Evolutionary conservation across 2,113 vertebrate genomes (phyloP).

Genomic region (Nothocercus nigrocapillus): DNA sequence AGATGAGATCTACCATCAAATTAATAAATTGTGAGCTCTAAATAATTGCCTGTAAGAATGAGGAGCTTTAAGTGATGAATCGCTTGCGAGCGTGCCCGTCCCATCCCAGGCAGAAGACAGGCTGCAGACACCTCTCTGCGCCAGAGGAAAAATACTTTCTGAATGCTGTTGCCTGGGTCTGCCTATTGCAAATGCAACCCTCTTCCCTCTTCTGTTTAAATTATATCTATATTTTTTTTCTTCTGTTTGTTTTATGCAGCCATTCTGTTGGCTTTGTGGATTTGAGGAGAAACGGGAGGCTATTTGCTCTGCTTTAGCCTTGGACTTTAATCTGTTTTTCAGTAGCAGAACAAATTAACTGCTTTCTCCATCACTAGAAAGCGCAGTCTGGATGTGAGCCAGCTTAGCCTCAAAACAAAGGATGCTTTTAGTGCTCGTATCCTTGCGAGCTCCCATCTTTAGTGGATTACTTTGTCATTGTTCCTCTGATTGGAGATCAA

Average conservation of each 20-base stretch:
- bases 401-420: constrained; percentile 28
- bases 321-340: constrained; percentile 56
- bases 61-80: not conserved
- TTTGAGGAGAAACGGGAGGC: constrained; percentile 31
- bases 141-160: not conserved
- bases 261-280: not conserved
- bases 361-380: constrained; percentile 19
- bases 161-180: not conserved
- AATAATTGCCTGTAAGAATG: constrained; percentile 44
- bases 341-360: constrained; percentile 64
- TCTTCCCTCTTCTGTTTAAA: constrained; percentile 23
- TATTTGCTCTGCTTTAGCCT: constrained; percentile 40
- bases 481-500: constrained; percentile 23
- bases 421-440: constrained; percentile 16
- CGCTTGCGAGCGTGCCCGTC: not conserved
- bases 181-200: constrained; percentile 3
- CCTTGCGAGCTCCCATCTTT: constrained; percentile 2
- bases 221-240: not conserved
- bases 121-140: not conserved
- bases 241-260: constrained; percentile 39
- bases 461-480: constrained; percentile 53
- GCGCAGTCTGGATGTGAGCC: constrained; percentile 30
- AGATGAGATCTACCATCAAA: constrained; percentile 10
- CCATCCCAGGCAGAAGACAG: not conserved
- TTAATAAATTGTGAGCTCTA: constrained; percentile 57